These are phyloP conservation scores for Gorsachius magnificus DNA, from an alignment of 2,797 vertebrate species.

Conservation along the genomic window DNA sequence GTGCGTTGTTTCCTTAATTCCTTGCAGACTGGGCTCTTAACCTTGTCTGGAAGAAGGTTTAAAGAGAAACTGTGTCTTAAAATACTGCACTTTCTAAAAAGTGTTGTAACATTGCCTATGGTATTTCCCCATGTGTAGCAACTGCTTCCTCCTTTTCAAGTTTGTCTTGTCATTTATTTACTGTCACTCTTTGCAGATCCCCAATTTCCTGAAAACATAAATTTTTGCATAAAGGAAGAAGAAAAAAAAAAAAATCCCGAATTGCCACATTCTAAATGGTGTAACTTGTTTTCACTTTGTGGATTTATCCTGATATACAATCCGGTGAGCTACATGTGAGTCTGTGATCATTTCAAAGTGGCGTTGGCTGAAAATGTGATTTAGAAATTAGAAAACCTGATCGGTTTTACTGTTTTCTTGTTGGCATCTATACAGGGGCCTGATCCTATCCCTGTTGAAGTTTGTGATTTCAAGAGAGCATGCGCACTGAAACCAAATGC, in stretches of 20 bases:
- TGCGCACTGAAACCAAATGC: background rate
- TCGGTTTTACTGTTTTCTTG: background rate
- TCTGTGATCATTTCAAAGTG: background rate
- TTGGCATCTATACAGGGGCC: background rate
- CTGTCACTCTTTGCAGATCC: background rate
- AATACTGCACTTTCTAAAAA: background rate
- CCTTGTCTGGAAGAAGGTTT: background rate
- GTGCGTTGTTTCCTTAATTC: background rate
- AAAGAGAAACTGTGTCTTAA: background rate
- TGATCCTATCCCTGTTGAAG: background rate
- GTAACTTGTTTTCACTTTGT: background rate
- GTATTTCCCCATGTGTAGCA: background rate
- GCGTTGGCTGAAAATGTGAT: background rate
- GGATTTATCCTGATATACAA: background rate
- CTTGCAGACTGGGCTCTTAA: background rate
- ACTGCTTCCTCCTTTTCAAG: conserved; percentile 11
- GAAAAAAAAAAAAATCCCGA: background rate
- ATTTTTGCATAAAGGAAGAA: background rate
- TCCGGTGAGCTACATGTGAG: background rate
- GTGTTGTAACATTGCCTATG: background rate
- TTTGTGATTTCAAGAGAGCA: background rate
- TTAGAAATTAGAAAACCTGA: background rate
- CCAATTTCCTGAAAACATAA: background rate
- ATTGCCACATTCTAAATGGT: background rate
- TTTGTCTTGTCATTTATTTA: background rate